phyloP scores from a whole-genome alignment of 1,140 invertebrate species.

The Drosophila busckii region DNA sequence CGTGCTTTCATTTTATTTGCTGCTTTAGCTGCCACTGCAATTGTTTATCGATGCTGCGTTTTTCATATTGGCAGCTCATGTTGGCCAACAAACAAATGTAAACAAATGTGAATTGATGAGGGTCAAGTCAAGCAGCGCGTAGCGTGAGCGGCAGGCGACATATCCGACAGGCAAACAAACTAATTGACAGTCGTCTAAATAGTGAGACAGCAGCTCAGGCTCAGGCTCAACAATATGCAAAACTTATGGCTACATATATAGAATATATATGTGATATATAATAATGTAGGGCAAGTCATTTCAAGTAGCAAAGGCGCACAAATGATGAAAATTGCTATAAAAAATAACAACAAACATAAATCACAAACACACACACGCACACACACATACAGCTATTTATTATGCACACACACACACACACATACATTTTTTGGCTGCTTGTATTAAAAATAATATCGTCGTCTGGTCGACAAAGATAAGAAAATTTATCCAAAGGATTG shows the following conservation, averaged over 20 bases:
- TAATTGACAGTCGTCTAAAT: slow-evolving; percentile 33
- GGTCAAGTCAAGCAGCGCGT: slow-evolving; percentile 41
- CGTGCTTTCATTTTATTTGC: slow-evolving; percentile 29
- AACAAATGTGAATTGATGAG: slow-evolving; percentile 40
- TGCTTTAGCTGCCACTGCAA: slow-evolving; percentile 38
- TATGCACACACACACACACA: slow-evolving; percentile 23
- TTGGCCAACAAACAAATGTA: slow-evolving; percentile 13
- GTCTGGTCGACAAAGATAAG: slow-evolving; percentile 77
- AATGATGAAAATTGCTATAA: slow-evolving; percentile 54
- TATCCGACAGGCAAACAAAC: neutral
- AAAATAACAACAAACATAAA: slow-evolving; percentile 74
- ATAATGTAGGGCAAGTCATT: too few relatives aligned
- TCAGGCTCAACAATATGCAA: too few relatives aligned
- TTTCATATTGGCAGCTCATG: too few relatives aligned
- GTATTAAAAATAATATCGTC: slow-evolving; percentile 78
- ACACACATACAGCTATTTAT: slow-evolving; percentile 30
- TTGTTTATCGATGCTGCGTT: too few relatives aligned
- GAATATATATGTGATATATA: too few relatives aligned
- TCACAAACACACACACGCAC: slow-evolving; percentile 46
- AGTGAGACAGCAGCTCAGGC: too few relatives aligned
- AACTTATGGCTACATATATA: slow-evolving; percentile 1
- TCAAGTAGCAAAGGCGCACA: neutral
- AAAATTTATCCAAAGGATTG: slow-evolving; percentile 79
- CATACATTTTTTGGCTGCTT: slow-evolving; percentile 44
- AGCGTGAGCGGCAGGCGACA: neutral